These are phyloP conservation scores for Erpornis zantholeuca DNA, from an alignment of 2,113 vertebrate genomes.

Conservation along the genomic window DNA sequence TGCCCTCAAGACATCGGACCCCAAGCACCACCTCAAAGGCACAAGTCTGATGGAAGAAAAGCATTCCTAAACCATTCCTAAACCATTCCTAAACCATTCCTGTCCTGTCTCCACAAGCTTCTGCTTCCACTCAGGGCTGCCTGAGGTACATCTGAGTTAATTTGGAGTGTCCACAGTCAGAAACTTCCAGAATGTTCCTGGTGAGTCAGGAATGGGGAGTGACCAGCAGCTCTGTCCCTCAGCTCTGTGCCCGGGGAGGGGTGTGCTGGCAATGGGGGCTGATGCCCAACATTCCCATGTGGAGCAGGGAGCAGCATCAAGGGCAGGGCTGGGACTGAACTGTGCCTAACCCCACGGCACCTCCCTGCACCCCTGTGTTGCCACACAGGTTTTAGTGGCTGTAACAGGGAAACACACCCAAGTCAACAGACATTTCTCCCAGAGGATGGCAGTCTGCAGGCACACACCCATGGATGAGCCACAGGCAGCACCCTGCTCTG, in stretches of 20 bases:
- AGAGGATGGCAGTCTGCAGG: not conserved
- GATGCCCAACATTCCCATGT: fast-evolving
- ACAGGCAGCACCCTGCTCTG: not conserved
- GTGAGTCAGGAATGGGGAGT: not conserved
- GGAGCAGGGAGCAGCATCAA: not conserved
- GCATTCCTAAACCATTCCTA: not conserved
- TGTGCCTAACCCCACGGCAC: not conserved
- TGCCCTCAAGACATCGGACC: not conserved
- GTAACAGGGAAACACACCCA: conserved; percentile 5
- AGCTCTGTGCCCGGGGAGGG: not conserved
- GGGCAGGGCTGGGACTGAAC: not conserved
- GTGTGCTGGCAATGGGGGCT: fast-evolving
- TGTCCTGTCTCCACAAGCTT: fast-evolving
- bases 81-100: not conserved
- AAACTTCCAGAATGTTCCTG: not conserved
- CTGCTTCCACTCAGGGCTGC: not conserved
- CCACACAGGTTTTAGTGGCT: not conserved
- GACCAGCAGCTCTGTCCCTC: not conserved
- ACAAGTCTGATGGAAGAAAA: not conserved
- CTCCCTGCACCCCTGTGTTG: not conserved
- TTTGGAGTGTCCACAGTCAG: not conserved
- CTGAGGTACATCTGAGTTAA: not conserved
- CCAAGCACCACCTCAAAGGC: fast-evolving
- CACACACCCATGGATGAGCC: not conserved
- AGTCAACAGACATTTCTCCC: not conserved